Evolutionary conservation across 2,797 vertebrate species (phyloP).

Genomic region (Zalophus californianus): DNA sequence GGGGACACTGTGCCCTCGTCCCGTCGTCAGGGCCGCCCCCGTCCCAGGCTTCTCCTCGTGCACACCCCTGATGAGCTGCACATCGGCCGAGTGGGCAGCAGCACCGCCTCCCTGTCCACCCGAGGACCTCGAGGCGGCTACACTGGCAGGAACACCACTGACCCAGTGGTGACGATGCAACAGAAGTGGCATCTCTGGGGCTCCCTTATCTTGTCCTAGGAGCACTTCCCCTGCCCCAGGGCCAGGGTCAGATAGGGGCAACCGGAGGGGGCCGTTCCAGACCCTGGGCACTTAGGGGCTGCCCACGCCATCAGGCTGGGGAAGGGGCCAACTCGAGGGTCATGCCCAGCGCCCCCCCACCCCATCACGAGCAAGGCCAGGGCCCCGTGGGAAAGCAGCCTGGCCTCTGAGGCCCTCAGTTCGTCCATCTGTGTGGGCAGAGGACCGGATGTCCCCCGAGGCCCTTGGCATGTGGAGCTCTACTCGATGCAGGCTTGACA

Average conservation of each 20-base stretch:
- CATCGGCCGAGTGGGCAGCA: rapidly evolving
- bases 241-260: not conserved
- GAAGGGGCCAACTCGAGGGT: rapidly evolving
- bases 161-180: rapidly evolving
- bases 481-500: not conserved
- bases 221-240: not conserved
- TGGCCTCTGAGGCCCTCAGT: not conserved
- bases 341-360: rapidly evolving
- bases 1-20: rapidly evolving
- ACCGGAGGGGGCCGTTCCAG: not conserved
- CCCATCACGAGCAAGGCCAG: not conserved
- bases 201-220: not conserved
- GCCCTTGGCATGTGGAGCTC: rapidly evolving
- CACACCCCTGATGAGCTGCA: rapidly evolving
- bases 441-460: not conserved
- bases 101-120: rapidly evolving
- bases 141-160: not conserved
- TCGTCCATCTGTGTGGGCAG: rapidly evolving
- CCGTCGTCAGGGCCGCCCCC: rapidly evolving
- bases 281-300: not conserved
- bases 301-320: not conserved
- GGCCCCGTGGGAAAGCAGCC: not conserved
- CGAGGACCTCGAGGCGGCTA: not conserved
- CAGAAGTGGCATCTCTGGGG: rapidly evolving
- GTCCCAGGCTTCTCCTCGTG: rapidly evolving